Evolutionary conservation across 2,797 vertebrate genomes (phyloP), one percentile per base, ranked within the genome.

Genomic region (Acrossocheilus fasciatus): DNA sequence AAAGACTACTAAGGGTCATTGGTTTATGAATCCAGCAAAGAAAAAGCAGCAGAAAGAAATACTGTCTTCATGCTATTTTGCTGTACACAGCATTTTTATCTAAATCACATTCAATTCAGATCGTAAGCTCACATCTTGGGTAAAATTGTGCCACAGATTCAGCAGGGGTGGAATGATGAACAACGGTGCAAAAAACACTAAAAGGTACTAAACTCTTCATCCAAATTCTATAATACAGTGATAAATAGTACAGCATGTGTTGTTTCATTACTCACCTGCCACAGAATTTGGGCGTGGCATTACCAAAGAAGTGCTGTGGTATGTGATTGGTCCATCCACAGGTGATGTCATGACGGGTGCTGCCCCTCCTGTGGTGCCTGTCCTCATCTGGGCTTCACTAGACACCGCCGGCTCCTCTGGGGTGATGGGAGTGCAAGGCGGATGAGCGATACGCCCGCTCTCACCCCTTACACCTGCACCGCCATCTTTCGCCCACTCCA

Each of bases 271-370:
- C 91, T 90, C 95, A 99, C 98, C 98, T 96, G 98, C 98, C 90
- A 99, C 98, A 1, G 98, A 99, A 93, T 99, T 99, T 86, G 98
- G 98, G 83, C 98, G 96, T 85, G 97, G 97, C 97, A 98, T 97
- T 90, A 96, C 92, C 85, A 97, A 93, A 82, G 96, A 97, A 88
- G 96, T 96, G 75, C 92, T 95, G 89, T 90, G 89, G 59, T 90
- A 89, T 0, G 50, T 73, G 23, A 78, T 7, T 45, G 85, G 79
- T 95, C 96, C 93, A 92, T 89, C 89, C 88, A 93, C 94, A 0
- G 95, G 93, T 2, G 94, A 90, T 10, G 76, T 93, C 74, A 70
- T 20, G 73, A 95, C 91, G 12, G 93, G 92, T 87, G 96, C 96
- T 36, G 91, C 91, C 81, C 90, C 84, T 85, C 92, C 88, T 77